A percentile compares a stretch with the other conserved stretches of the same genome.
These are phyloP conservation scores for Mercenaria mercenaria DNA, from an alignment of 1,140 invertebrate genomes.

Conservation along the genomic window DNA sequence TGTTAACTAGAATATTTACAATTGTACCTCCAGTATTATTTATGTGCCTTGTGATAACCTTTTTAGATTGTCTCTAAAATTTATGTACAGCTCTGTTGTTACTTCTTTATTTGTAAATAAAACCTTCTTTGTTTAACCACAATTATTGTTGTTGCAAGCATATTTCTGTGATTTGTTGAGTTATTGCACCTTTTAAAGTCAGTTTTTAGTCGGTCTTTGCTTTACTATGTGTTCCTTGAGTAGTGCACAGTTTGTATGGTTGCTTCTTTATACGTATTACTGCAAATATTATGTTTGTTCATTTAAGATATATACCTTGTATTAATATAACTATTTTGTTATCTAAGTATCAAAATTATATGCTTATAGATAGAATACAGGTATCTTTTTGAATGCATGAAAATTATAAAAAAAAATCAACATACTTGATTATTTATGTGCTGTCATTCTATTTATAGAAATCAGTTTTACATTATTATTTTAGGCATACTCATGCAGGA, in stretches of 20 bases:
- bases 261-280: neutral
- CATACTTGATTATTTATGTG: too few species aligned
- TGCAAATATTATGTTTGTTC: too few species aligned
- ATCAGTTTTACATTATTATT: too few species aligned
- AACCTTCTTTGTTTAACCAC: neutral
- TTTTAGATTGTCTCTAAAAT: constrained; percentile 16
- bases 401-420: too few species aligned
- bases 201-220: constrained; percentile 3
- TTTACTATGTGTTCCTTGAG: constrained; percentile 28
- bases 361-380: neutral
- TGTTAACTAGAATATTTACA: constrained; percentile 10
- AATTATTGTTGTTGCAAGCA: neutral
- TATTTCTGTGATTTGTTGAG: neutral
- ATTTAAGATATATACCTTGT: too few species aligned
- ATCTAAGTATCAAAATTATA: neutral
- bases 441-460: too few species aligned
- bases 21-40: constrained; percentile 28
- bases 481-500: too few species aligned
- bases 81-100: constrained; percentile 13
- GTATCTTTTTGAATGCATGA: too few species aligned
- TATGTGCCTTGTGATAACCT: constrained; percentile 44
- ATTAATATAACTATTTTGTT: neutral
- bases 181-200: constrained; percentile 9
- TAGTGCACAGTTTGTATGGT: neutral
- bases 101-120: neutral